These are phyloP conservation scores for Coregonus sp. DNA, from an alignment of 2,797 vertebrate genomes.

Conservation along the genomic window DNA sequence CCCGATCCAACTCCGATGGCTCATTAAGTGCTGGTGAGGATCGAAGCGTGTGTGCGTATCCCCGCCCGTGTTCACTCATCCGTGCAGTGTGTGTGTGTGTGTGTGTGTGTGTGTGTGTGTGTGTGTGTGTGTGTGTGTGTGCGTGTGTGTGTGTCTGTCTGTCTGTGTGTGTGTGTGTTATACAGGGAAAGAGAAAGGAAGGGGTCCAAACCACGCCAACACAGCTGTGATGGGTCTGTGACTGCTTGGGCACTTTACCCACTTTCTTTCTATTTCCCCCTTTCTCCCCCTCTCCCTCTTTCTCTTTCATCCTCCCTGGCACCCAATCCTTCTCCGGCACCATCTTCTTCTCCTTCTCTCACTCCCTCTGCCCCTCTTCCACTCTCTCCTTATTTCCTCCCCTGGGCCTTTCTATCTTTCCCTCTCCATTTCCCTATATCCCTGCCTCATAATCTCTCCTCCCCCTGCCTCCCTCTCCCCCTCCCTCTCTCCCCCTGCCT, in stretches of 20 bases:
- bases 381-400: neutral
- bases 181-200: neutral
- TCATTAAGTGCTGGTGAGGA: neutral
- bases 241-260: neutral
- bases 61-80: too few species aligned
- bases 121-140: too few species aligned
- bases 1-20: too few species aligned
- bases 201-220: neutral
- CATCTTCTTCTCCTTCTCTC: neutral
- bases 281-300: slow-evolving; percentile 17
- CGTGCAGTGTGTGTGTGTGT: neutral
- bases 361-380: neutral
- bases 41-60: neutral
- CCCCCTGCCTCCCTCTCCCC: neutral
- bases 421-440: too few species aligned
- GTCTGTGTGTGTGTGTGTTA: neutral
- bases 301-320: neutral
- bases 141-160: neutral
- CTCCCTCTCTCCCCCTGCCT: neutral
- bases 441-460: too few species aligned
- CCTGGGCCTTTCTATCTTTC: neutral
- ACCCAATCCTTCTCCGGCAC: too few species aligned
- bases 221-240: neutral
- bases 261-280: neutral
- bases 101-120: too few species aligned